These are phyloP conservation scores for Hyphantria cunea DNA, from an alignment of 1,140 invertebrate genomes.

Conservation along the genomic window DNA sequence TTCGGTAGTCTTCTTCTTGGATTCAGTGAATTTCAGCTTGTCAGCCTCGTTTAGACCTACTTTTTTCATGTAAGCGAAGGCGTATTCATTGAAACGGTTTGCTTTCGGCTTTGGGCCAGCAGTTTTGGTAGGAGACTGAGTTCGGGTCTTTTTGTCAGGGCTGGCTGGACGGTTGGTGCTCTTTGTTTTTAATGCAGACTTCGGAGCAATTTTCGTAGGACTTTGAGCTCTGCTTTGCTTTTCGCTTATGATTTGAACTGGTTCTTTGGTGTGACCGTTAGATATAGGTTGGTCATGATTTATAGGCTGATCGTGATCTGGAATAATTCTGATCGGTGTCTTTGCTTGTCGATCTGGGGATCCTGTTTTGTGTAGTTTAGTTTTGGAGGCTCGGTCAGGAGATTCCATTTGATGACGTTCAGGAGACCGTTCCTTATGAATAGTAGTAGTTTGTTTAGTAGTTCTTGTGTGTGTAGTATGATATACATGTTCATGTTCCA, in stretches of 20 bases:
- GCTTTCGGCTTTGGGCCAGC: slow-evolving; percentile 53
- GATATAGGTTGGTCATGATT: slow-evolving; percentile 35
- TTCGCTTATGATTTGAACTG: slow-evolving; percentile 30
- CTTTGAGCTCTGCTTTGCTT: slow-evolving; percentile 48
- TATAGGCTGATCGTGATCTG: slow-evolving; percentile 36
- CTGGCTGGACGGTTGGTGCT: slow-evolving; percentile 55
- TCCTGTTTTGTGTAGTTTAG: slow-evolving; percentile 38
- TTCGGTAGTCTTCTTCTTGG: slow-evolving; percentile 46
- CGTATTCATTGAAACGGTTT: slow-evolving; percentile 75
- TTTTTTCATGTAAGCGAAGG: slow-evolving; percentile 79
- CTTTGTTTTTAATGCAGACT: slow-evolving; percentile 41
- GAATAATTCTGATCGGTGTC: slow-evolving; percentile 28
- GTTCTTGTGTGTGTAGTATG: slow-evolving; percentile 42
- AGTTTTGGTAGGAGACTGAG: slow-evolving; percentile 58
- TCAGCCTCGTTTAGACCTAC: slow-evolving; percentile 63
- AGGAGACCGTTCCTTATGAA: slow-evolving; percentile 51
- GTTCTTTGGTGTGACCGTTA: slow-evolving; percentile 55
- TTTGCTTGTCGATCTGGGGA: slow-evolving; percentile 40
- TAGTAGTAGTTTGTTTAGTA: slow-evolving; percentile 44
- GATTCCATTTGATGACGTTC: slow-evolving; percentile 47
- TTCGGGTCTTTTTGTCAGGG: slow-evolving; percentile 63
- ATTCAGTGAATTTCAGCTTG: slow-evolving; percentile 47
- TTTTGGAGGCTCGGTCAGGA: slow-evolving; percentile 48
- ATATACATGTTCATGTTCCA: slow-evolving; percentile 56
- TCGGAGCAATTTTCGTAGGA: slow-evolving; percentile 53